Evolutionary conservation across 1,140 invertebrate species (phyloP).

Genomic region (Euura lappo): DNA sequence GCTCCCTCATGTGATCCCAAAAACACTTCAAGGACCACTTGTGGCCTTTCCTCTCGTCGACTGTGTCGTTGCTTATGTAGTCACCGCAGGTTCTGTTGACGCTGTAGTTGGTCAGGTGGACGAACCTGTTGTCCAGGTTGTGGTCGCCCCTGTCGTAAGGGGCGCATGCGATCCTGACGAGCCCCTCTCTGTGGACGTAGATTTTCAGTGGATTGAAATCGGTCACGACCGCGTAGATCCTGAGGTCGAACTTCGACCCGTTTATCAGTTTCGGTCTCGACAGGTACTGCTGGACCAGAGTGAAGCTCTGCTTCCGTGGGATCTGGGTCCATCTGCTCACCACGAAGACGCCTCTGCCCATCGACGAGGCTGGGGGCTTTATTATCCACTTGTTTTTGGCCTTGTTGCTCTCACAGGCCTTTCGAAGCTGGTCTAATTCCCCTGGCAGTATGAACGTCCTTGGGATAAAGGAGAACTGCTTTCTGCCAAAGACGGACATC

Average conservation of each 20-base stretch:
- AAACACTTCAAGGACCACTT: conserved; percentile 82
- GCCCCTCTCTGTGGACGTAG: conserved; percentile 90
- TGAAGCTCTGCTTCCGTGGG: conserved; percentile 46
- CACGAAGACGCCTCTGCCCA: conserved; percentile 75
- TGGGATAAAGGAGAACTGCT: conserved; percentile 66
- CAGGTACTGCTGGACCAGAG: not conserved
- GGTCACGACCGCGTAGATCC: conserved; percentile 92
- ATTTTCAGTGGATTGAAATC: conserved; percentile 88
- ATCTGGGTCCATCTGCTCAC: conserved; percentile 72
- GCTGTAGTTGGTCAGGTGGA: conserved; percentile 97
- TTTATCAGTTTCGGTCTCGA: not conserved
- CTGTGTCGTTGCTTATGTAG: conserved; percentile 83
- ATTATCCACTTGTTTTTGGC: conserved; percentile 37
- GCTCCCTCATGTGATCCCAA: conserved; percentile 70
- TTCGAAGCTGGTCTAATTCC: conserved; percentile 63
- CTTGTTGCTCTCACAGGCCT: conserved; percentile 56
- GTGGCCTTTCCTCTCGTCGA: conserved; percentile 78
- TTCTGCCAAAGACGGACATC: conserved; percentile 50
- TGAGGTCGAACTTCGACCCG: conserved; percentile 53
- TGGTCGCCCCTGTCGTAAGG: conserved; percentile 78
- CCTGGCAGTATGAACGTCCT: conserved; percentile 68
- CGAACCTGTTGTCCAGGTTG: conserved; percentile 82
- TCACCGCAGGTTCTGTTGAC: conserved; percentile 88
- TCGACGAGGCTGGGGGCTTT: conserved; percentile 69
- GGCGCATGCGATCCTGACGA: conserved; percentile 86